Conservation (phyloP, 2,113 vertebrate genomes). For the mouse (Mus musculus) region GRCm39 chrX:65938001-65938500, state of each 20-base stretch:
- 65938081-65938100: constrained; percentile 42
- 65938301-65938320: not conserved
- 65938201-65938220: constrained; percentile 13
- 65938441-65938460: not conserved
- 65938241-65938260: not conserved
- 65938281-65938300: not conserved
- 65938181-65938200: not conserved
- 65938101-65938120: not conserved
- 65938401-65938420: not conserved
- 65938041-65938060: not conserved
- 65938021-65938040: constrained; percentile 31
- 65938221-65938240: not conserved
- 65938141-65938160: not conserved
- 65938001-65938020: not conserved
- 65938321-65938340: constrained; percentile 2
- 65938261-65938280: not conserved
- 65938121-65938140: not conserved
- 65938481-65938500: not conserved
- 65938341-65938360: not conserved
- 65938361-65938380: constrained; percentile 14
- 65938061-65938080: constrained; percentile 31
- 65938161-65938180: not conserved
- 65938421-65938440: not conserved
- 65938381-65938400: not conserved
- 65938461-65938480: not conserved